Evolutionary conservation across 2,113 vertebrate genomes (phyloP).

Genomic region (Cephalophus harveyi): DNA sequence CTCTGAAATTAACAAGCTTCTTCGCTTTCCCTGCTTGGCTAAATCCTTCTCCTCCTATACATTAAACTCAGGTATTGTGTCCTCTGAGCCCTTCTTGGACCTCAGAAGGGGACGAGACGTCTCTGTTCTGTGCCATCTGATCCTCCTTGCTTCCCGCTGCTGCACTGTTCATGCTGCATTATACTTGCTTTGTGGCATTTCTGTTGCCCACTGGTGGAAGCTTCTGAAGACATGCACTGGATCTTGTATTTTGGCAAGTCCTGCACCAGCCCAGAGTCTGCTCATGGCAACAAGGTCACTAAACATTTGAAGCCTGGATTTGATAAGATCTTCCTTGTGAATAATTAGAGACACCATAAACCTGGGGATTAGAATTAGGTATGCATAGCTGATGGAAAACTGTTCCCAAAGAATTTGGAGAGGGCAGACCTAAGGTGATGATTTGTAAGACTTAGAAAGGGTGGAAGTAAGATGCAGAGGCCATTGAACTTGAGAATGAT

Average conservation of each 20-base stretch:
- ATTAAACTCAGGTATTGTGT: neutral
- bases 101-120: fast-evolving
- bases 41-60: neutral
- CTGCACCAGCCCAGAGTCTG: neutral
- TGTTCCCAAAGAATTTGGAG: neutral
- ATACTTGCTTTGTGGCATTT: neutral
- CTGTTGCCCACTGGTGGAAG: neutral
- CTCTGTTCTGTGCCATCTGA: neutral
- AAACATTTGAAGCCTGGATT: neutral
- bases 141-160: neutral
- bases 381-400: neutral
- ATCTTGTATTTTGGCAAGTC: neutral
- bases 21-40: neutral
- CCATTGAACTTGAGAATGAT: neutral
- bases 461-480: neutral
- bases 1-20: neutral
- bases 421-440: neutral
- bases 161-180: fast-evolving
- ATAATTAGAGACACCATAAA: neutral
- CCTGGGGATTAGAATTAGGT: neutral
- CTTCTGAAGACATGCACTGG: neutral
- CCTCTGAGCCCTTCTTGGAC: neutral
- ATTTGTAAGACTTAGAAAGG: neutral
- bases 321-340: neutral
- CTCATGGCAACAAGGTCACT: neutral